Evolutionary conservation across 2,113 vertebrate species (phyloP).

Genomic region (Oryzias celebensis): DNA sequence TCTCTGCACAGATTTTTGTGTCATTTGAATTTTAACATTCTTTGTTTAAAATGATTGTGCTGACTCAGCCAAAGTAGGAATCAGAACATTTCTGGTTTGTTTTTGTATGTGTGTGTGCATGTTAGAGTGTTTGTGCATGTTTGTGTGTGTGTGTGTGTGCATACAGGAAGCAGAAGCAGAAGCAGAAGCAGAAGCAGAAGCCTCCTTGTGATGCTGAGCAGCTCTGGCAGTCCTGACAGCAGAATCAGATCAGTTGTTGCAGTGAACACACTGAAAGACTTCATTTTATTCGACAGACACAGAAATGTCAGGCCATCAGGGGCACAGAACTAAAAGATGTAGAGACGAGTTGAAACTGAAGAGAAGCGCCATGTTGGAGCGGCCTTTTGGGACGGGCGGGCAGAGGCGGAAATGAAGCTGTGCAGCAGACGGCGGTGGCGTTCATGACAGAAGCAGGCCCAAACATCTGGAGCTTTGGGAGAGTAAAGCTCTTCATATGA

Average conservation of each 20-base stretch:
- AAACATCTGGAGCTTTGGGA: conserved; percentile 25
- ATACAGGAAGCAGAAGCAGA: too few species aligned
- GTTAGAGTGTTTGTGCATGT: background rate
- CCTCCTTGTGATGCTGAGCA: conserved; percentile 33
- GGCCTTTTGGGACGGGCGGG: background rate
- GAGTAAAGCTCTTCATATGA: too few species aligned
- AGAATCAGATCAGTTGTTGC: conserved; percentile 40
- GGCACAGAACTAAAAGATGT: conserved; percentile 10
- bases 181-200: too few species aligned
- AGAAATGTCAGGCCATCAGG: conserved; percentile 42
- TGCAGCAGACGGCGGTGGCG: background rate
- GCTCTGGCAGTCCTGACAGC: conserved; percentile 26
- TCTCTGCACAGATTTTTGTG: too few species aligned
- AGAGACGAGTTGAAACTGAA: conserved; percentile 35
- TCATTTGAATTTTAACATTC: too few species aligned
- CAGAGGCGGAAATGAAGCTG: background rate
- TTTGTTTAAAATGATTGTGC: too few species aligned
- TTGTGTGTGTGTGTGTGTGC: background rate
- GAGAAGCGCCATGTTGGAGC: conserved; percentile 40
- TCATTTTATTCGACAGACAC: conserved; percentile 48
- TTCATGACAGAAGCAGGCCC: conserved; percentile 1
- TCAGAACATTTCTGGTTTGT: background rate
- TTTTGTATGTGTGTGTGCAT: background rate
- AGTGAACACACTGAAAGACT: conserved; percentile 11
- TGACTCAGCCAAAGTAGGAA: too few species aligned